Evolutionary conservation across 2,888 invertebrate species (phyloP).

Genomic region (Nomada hirtipes): DNA sequence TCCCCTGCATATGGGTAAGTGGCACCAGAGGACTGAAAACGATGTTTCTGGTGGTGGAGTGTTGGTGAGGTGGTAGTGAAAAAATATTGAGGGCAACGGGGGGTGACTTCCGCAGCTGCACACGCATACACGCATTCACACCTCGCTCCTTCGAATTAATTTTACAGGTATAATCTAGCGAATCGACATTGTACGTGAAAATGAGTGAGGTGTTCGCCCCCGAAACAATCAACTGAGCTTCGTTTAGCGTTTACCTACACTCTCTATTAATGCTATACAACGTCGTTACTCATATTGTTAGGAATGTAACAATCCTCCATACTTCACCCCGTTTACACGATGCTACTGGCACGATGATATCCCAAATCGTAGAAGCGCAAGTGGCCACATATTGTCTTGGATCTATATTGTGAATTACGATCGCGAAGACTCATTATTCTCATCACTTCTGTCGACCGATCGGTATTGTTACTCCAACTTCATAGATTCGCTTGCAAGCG

Average conservation of each 20-base stretch:
- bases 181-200: conserved; percentile 51
- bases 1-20: conserved; percentile 15
- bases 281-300: conserved; percentile 62
- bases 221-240: conserved; percentile 83
- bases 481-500: conserved; percentile 41
- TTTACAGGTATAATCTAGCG: conserved; percentile 63
- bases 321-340: conserved; percentile 42
- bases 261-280: conserved; percentile 65
- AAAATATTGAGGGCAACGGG: neutral
- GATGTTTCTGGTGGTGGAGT: conserved; percentile 35
- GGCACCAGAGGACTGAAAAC: conserved; percentile 21
- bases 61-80: neutral
- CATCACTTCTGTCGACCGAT: conserved; percentile 37
- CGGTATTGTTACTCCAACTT: conserved; percentile 54
- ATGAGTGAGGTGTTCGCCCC: conserved; percentile 72
- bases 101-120: conserved; percentile 62
- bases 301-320: conserved; percentile 44
- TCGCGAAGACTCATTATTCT: conserved; percentile 14
- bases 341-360: conserved; percentile 18
- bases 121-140: conserved; percentile 63
- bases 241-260: conserved; percentile 78
- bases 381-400: conserved; percentile 10
- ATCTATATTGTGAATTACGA: conserved; percentile 31
- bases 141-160: conserved; percentile 71
- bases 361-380: conserved; percentile 8